phyloP scores from a whole-genome alignment of 2,113 vertebrate genomes.

The Mormyrus iriodes region DNA sequence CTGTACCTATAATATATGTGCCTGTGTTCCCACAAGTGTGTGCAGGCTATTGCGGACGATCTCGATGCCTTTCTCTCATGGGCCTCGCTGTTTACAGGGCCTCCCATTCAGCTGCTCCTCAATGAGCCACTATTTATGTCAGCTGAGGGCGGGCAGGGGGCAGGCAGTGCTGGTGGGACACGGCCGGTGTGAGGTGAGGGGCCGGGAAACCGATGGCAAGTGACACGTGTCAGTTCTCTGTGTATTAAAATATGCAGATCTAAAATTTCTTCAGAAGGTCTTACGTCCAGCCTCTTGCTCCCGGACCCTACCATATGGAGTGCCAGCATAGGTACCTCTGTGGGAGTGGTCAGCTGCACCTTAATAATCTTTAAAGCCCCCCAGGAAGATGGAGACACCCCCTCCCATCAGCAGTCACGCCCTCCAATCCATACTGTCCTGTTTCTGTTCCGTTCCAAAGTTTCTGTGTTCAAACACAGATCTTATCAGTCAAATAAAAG shows the following conservation, averaged over 20 bases:
- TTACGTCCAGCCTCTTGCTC: not conserved
- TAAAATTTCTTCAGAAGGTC: not conserved
- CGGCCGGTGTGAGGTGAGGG: slow-evolving; percentile 62
- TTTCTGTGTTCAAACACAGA: not conserved
- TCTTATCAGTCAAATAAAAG: not conserved
- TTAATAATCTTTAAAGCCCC: not conserved
- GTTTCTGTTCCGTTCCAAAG: not conserved
- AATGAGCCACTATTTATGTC: slow-evolving; percentile 67
- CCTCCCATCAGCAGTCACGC: not conserved
- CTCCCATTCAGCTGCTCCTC: slow-evolving; percentile 59
- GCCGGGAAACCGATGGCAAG: not conserved
- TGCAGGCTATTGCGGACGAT: not conserved
- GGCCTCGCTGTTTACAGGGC: slow-evolving; percentile 58
- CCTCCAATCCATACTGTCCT: not conserved
- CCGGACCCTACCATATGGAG: not conserved
- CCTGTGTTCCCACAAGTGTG: not conserved
- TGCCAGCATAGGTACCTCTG: not conserved
- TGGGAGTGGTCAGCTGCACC: not conserved
- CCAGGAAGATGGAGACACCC: not conserved
- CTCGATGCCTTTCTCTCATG: slow-evolving; percentile 51
- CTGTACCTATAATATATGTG: not conserved
- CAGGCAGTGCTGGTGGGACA: slow-evolving; percentile 62
- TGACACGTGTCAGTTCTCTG: not conserved
- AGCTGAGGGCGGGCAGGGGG: slow-evolving; percentile 50
- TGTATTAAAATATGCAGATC: slow-evolving; percentile 18